These are phyloP conservation scores for Alentia gelatinosa DNA, from an alignment of 2,888 invertebrate species.

Conservation along the genomic window DNA sequence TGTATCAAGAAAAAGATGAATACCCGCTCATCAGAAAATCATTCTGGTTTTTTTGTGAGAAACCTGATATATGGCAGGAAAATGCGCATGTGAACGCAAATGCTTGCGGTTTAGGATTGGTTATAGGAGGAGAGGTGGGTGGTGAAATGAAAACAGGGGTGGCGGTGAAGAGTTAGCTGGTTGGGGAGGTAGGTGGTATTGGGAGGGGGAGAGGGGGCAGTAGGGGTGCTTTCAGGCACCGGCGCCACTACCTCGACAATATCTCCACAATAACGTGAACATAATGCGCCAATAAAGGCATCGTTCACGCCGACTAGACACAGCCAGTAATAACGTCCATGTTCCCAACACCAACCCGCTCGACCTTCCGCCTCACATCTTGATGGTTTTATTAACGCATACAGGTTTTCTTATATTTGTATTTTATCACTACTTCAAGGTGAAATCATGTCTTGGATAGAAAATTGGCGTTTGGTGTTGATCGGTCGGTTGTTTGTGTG, in stretches of 20 bases:
- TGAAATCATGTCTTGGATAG: not conserved
- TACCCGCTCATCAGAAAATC: too few species aligned
- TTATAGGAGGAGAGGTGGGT: too few species aligned
- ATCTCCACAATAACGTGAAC: not conserved
- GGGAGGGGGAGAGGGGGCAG: not conserved
- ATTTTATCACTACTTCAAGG: not conserved
- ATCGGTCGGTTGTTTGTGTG: not conserved
- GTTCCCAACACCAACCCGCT: not conserved
- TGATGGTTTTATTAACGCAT: not conserved
- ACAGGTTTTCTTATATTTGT: not conserved
- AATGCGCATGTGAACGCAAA: too few species aligned
- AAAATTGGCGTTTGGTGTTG: not conserved
- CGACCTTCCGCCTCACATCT: not conserved
- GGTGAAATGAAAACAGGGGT: too few species aligned
- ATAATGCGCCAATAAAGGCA: not conserved
- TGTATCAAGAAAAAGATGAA: too few species aligned
- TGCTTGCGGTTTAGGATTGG: too few species aligned
- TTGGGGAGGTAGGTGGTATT: not conserved
- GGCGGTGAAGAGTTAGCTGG: too few species aligned
- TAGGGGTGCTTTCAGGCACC: not conserved
- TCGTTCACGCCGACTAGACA: slow-evolving; percentile 5
- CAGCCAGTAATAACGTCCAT: not conserved
- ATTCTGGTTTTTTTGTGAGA: too few species aligned
- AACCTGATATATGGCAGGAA: too few species aligned
- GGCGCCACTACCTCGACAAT: slow-evolving; percentile 5